A percentile compares a stretch with the other conserved stretches of the same genome.
Evolutionary conservation across 2,797 vertebrate genomes (phyloP).

Genomic region (Pogonophryne albipinna): DNA sequence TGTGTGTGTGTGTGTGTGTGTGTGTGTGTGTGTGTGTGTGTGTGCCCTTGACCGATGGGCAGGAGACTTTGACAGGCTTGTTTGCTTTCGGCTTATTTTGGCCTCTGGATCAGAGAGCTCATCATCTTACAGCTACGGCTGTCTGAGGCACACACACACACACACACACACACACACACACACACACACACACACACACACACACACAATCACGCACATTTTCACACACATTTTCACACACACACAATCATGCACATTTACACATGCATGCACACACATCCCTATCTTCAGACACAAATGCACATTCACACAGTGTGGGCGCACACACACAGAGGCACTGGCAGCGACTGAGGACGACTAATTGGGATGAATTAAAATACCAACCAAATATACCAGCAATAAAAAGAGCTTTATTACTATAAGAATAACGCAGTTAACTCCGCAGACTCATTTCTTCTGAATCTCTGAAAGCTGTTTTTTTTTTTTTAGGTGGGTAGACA

Average conservation of each 20-base stretch:
- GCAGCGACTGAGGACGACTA: slow-evolving; percentile 49
- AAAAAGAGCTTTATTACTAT: slow-evolving; percentile 37
- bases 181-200: slow-evolving; percentile 27
- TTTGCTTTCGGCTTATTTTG: slow-evolving; percentile 68
- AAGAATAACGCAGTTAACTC: slow-evolving; percentile 22
- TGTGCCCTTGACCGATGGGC: slow-evolving; percentile 76
- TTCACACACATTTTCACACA: not conserved
- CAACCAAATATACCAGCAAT: slow-evolving; percentile 26
- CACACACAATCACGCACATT: not conserved
- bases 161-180: slow-evolving; percentile 16
- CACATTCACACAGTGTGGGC: slow-evolving; percentile 5
- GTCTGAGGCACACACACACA: slow-evolving; percentile 44
- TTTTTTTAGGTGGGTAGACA: slow-evolving; percentile 18
- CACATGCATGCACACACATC: slow-evolving; percentile 5
- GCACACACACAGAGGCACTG: slow-evolving; percentile 17
- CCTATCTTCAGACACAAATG: slow-evolving; percentile 19
- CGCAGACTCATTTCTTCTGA: slow-evolving; percentile 20
- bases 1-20: slow-evolving; percentile 22
- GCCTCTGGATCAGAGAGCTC: slow-evolving; percentile 75
- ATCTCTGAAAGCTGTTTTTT: slow-evolving; percentile 35
- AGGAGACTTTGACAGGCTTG: slow-evolving; percentile 78
- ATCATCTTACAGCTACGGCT: slow-evolving; percentile 72
- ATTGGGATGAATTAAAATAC: slow-evolving; percentile 64
- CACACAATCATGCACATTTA: slow-evolving; percentile 17
- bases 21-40: slow-evolving; percentile 48